Evolutionary conservation across 2,113 vertebrate genomes (phyloP).

Genomic region (Rhodinocichla rosea): DNA sequence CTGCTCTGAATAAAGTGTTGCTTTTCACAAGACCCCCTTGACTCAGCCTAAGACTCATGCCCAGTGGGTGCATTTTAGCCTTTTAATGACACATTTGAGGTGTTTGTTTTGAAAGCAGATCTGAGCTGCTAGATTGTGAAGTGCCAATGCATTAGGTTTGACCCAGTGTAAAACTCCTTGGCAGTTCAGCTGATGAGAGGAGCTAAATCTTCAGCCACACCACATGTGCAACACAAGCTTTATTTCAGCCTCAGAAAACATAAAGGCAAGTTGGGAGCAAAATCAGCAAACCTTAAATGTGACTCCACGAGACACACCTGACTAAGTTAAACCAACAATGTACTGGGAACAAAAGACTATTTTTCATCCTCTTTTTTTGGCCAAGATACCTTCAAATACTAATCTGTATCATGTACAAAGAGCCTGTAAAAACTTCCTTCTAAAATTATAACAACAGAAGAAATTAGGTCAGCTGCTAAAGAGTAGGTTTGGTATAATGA

Average conservation of each 20-base stretch:
- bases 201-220: neutral
- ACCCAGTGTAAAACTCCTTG: neutral
- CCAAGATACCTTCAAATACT: neutral
- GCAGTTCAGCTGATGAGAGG: neutral
- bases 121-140: neutral
- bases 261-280: neutral
- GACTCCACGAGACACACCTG: neutral
- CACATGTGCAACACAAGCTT: neutral
- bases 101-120: neutral
- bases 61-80: neutral
- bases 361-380: neutral
- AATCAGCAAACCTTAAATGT: neutral
- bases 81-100: neutral
- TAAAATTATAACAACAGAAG: constrained; percentile 13
- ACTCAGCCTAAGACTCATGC: neutral
- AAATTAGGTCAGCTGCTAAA: constrained; percentile 36
- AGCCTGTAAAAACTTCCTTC: constrained; percentile 2
- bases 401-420: neutral
- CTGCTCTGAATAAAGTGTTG: rapidly evolving
- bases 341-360: neutral
- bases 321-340: neutral
- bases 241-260: neutral
- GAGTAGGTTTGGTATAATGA: neutral
- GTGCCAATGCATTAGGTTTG: neutral
- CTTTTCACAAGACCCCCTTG: neutral